These are phyloP conservation scores for Vannuccia rotundouncinata DNA, from an alignment of 2,888 invertebrate species.

Conservation along the genomic window DNA sequence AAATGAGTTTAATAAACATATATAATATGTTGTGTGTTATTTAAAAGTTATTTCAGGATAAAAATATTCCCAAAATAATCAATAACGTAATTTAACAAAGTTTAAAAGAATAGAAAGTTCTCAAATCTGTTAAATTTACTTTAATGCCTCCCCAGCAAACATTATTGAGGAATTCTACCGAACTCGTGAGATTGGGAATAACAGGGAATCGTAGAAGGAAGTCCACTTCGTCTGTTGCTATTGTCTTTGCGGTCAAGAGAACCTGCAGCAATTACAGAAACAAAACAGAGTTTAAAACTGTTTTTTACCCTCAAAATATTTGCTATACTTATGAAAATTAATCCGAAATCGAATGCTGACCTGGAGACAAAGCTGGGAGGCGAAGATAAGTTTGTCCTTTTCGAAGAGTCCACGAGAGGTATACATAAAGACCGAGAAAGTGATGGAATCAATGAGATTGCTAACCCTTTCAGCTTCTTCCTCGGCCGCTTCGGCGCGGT, in stretches of 20 bases:
- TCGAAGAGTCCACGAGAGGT: constrained; percentile 88
- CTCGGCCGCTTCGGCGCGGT: constrained; percentile 73
- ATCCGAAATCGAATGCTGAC: constrained; percentile 56
- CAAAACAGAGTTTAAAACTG: not conserved
- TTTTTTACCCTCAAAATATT: not conserved
- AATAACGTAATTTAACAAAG: too few relatives aligned
- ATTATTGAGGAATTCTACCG: constrained; percentile 86
- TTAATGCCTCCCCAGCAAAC: constrained; percentile 90
- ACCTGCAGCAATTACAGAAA: not conserved
- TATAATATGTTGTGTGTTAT: too few relatives aligned
- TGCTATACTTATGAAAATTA: not conserved
- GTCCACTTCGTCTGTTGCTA: constrained; percentile 76
- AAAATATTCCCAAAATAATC: too few relatives aligned
- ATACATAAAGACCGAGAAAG: constrained; percentile 86
- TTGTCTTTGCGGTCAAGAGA: constrained; percentile 75
- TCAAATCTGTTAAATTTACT: too few relatives aligned
- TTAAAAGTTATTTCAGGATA: too few relatives aligned
- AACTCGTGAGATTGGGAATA: constrained; percentile 82
- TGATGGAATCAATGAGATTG: constrained; percentile 86
- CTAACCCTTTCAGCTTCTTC: constrained; percentile 71
- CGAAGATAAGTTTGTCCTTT: constrained; percentile 89
- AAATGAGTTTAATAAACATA: too few relatives aligned
- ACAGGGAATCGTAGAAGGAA: constrained; percentile 84
- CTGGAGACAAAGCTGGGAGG: constrained; percentile 90
- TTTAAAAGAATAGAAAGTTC: too few relatives aligned